Percentiles rank a stretch among this genome's conserved stretches.
phyloP scores from a whole-genome alignment of 2,797 vertebrate genomes.

The Poeciliopsis turneri region DNA sequence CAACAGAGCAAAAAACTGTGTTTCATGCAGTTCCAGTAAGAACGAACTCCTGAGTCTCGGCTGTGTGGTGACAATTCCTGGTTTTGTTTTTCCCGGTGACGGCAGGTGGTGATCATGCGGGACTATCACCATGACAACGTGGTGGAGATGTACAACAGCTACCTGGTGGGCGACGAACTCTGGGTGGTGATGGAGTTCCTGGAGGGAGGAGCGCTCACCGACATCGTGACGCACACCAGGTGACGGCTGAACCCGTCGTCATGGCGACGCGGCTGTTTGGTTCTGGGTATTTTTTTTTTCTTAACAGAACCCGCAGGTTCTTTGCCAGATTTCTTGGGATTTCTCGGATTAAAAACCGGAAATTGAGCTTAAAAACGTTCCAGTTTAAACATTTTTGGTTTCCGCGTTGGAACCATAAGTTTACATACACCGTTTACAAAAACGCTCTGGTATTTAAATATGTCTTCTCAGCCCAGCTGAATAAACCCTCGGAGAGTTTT shows the following conservation, averaged over 20 bases:
- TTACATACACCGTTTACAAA: too few species aligned
- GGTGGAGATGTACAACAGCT: constrained; percentile 99
- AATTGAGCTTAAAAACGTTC: too few species aligned
- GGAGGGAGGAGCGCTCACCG: constrained; percentile 93
- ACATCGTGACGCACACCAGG: constrained; percentile 97
- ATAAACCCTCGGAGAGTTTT: too few species aligned
- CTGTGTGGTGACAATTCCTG: background rate
- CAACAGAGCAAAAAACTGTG: background rate
- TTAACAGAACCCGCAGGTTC: too few species aligned
- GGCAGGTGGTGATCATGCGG: constrained; percentile 96
- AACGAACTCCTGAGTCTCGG: background rate
- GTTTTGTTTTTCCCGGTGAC: constrained; percentile 14
- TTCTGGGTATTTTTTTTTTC: too few species aligned
- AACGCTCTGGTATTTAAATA: too few species aligned
- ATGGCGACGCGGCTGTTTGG: too few species aligned
- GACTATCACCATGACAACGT: constrained; percentile 98
- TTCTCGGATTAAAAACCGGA: too few species aligned
- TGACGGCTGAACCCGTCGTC: constrained; percentile 36
- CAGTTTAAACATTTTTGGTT: too few species aligned
- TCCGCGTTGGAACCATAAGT: too few species aligned
- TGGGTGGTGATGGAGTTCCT: constrained; percentile 99
- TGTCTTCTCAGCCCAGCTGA: too few species aligned
- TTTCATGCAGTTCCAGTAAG: background rate
- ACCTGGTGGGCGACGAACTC: constrained; percentile 95
- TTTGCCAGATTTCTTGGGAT: too few species aligned